Conservation (phyloP, 1,140 invertebrate genomes). For the Cotesia vestalis region DNA sequence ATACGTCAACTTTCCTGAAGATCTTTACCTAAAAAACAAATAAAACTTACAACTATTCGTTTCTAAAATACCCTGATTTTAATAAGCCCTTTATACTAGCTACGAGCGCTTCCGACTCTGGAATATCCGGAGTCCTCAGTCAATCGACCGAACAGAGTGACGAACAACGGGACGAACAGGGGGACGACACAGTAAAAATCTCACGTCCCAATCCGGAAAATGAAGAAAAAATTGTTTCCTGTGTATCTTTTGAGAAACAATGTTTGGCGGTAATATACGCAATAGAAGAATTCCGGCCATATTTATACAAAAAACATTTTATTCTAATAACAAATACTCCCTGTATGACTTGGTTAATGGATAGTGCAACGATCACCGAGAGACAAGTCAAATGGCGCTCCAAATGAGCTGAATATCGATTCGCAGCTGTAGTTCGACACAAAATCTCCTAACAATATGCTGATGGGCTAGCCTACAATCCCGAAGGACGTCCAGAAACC, state of each 20-base stretch:
- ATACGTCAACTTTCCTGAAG: too few relatives aligned
- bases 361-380: not conserved
- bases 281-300: conserved; percentile 56
- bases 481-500: not conserved
- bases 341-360: conserved; percentile 53
- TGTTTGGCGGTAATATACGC: conserved; percentile 46
- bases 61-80: too few relatives aligned
- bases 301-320: conserved; percentile 58
- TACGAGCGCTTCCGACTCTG: too few relatives aligned
- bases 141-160: too few relatives aligned
- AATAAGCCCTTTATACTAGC: too few relatives aligned
- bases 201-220: not conserved
- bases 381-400: not conserved
- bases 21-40: too few relatives aligned
- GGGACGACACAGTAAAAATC: not conserved
- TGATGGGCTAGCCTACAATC: conserved; percentile 12
- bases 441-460: conserved; percentile 1
- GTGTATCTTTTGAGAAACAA: conserved; percentile 39
- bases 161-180: too few relatives aligned
- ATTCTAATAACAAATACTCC: conserved; percentile 60
- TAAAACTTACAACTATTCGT: too few relatives aligned
- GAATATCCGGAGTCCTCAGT: too few relatives aligned
- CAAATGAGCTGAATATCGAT: not conserved
- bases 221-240: conserved; percentile 31
- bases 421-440: not conserved